Evolutionary conservation across 2,113 vertebrate species (phyloP), one percentile per base, ranked within the genome.

Genomic region (Macquaria australasica): DNA sequence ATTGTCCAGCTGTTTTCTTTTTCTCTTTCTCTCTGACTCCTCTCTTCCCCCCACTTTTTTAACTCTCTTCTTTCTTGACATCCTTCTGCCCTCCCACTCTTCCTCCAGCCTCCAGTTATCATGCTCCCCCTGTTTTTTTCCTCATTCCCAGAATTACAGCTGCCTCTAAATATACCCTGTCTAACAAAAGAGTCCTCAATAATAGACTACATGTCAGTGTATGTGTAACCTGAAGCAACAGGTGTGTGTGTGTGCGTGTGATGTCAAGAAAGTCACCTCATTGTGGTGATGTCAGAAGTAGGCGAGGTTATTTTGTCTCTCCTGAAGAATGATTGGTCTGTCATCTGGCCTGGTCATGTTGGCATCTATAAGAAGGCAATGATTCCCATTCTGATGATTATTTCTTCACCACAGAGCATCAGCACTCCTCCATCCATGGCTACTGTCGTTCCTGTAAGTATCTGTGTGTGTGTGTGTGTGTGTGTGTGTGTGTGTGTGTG

Each of bases 391-490:
- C 41, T 23, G 28, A 37, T 37, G 4, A 25, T 60, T 18, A 23
- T 53, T 80, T 50, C 68, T 73, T 4, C 16, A 69, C 51, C 20
- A 39, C 60, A 74, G 58, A 78, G 39, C 64, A 23, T 64, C 21
- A n/a, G 64, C 64, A 15, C 25, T 28, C 41, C 34, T 34, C 34
- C 34, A 56, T 58, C 62, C 58, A 96, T 96, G 96, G 94, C 95
- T 43, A 85, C 95, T 2, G 94, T 96, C 2, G 95, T 96, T 45
- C 95, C 93, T 59, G 96, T 96, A 79, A 96, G 96, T 95, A 91
- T 66, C 50, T 21, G 1, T 20, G 6, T 4, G 3, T 64, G n/a
- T 45, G 23, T 84, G 50, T 83, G 2, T 77, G 50, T 84, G 37
- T 51, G 45, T 84, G 63, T 75, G 56, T 75, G 2, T 77, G 50